These are phyloP conservation scores for Zele albiditarsus DNA, from an alignment of 2,888 invertebrate genomes.

Conservation along the genomic window DNA sequence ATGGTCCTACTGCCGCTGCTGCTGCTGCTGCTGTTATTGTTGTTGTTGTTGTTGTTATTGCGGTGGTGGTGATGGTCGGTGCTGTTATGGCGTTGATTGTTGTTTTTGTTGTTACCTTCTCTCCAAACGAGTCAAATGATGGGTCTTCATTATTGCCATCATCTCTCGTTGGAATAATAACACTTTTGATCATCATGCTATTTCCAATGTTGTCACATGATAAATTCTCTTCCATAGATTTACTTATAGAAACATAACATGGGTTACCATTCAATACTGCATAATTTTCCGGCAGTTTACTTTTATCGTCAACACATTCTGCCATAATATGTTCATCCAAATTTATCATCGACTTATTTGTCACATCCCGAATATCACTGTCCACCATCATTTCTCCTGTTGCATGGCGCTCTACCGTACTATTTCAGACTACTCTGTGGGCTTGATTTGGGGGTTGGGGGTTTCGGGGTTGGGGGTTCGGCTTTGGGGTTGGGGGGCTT, in stretches of 20 bases:
- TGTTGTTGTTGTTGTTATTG: conserved; percentile 3
- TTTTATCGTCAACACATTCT: not conserved
- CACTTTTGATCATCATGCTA: not conserved
- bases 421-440: too few relatives aligned
- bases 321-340: conserved; percentile 13
- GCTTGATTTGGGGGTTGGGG: too few relatives aligned
- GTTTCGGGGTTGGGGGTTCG: too few relatives aligned
- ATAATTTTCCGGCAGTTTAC: not conserved
- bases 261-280: not conserved
- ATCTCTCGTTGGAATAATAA: not conserved
- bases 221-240: not conserved
- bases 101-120: not conserved
- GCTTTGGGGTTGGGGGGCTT: too few relatives aligned
- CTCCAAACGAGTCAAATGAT: not conserved
- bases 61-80: not conserved
- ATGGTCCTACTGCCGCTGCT: conserved; percentile 1
- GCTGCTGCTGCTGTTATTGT: not conserved
- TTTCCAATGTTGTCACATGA: not conserved
- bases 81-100: not conserved
- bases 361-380: conserved; percentile 27
- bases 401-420: too few relatives aligned
- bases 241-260: not conserved
- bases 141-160: too few relatives aligned
- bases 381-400: conserved; percentile 38
- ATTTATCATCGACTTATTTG: conserved; percentile 29